A percentile compares a stretch with the other conserved stretches of the same genome.
Conservation (phyloP, 2,797 vertebrate species). For the Etheostoma perlongum region DNA sequence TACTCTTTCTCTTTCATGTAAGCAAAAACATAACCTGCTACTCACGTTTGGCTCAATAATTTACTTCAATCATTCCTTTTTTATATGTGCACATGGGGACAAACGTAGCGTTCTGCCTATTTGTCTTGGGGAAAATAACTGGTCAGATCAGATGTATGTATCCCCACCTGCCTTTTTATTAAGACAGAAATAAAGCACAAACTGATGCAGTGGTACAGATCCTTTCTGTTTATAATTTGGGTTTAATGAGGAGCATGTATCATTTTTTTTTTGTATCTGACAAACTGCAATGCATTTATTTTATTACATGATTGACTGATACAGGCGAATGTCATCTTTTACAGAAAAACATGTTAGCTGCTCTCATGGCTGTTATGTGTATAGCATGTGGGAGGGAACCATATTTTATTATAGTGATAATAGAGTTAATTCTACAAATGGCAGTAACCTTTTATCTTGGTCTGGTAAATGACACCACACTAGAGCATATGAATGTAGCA, state of each 20-base stretch:
- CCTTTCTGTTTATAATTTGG: conserved; percentile 43
- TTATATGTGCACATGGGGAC: conserved; percentile 23
- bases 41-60: background rate
- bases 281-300: conserved; percentile 30
- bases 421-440: conserved; percentile 61
- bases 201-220: conserved; percentile 35
- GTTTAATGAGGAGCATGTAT: conserved; percentile 66
- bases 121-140: conserved; percentile 45
- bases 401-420: conserved; percentile 42
- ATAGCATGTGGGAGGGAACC: conserved; percentile 41
- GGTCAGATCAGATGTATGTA: conserved; percentile 35
- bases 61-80: conserved; percentile 30
- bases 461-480: conserved; percentile 58
- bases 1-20: too few relatives aligned
- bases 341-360: conserved; percentile 27
- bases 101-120: conserved; percentile 13
- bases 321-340: conserved; percentile 42
- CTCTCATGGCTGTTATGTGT: conserved; percentile 13
- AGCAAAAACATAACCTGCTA: background rate
- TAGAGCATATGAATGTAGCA: conserved; percentile 38
- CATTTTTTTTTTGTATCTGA: conserved; percentile 37
- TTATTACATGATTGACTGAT: conserved; percentile 38
- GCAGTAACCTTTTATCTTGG: conserved; percentile 59
- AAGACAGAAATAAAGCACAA: conserved; percentile 31
- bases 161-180: conserved; percentile 28